Base-by-base conservation (phyloP, 1,140 invertebrate species). In the Drosophila aff. region DNA sequence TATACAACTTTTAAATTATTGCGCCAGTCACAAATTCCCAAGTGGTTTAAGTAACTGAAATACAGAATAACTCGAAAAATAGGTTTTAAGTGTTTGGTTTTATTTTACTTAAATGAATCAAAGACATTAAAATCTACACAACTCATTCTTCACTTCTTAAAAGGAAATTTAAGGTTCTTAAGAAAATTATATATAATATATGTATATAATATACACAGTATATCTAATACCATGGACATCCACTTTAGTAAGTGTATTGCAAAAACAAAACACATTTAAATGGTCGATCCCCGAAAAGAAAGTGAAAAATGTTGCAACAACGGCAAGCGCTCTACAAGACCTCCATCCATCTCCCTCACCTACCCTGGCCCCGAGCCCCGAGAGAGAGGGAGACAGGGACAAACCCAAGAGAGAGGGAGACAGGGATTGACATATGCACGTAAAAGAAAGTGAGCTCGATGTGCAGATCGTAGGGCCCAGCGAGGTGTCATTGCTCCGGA, bases 401-500 rank as follows among this genome's bases (percentile, higher is more conserved):
- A 0, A 11, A 0, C 31, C 18, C 33, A 2, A 26, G 31, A 76
- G 60, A 50, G 44, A 50, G 44, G 38, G 2, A 26, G 66, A 49
- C 28, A 46, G 53, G 41, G 38, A 43, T 43, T 38, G 36, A 47
- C 33, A 57, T 21, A 38, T 72, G 55, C 60, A 79, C 55, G 50
- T 72, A 72, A 79, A 79, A 79, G 76, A 79, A 79, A 79, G 76
- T 79, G 60, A 65, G 52, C 46, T 71, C 10, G 26, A 38, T 67
- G 55, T 66, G 64, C 63, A 55, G 64, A 77, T 61, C 40, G 38
- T 7, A 52, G 41, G 36, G 50, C 41, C 26, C 59, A 46, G 38
- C 75, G 23, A 75, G 58, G 71, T 90, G 84, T 89, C 84, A 89
- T 85, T 89, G 84, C 78, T 79, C 84, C 60, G 66, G 63, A 90